Evolutionary conservation across 2,113 vertebrate species (phyloP), one percentile per base, ranked within the genome.

Genomic region (Thomomys bottae): DNA sequence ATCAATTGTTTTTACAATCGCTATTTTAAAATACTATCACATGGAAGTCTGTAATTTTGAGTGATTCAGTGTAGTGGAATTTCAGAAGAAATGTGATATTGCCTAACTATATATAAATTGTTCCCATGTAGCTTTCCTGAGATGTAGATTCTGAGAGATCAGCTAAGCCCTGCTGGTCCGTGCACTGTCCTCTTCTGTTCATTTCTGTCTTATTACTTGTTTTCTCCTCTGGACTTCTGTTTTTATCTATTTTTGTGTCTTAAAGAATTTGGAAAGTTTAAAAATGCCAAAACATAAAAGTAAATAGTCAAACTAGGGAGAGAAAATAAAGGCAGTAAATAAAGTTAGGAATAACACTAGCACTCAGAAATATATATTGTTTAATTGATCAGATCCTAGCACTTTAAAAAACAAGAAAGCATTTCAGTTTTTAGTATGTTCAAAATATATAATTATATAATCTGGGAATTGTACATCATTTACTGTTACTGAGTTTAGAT

Each of bases 341-440:
- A 68, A 63, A 34, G 45, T 14, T 20, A 90, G n/a, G 15, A 68
- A 78, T 86, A 40, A 83, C 87, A 24, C 3, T 38, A 75, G 42
- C 49, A 83, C 36, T 84, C 64, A 72, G 75, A 86, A 59, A 67
- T 71, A 14, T 30, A 42, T 30, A 49, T 5, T 90, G 26, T 84
- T 18, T 8, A 71, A 40, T 63, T 0, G 8, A 32, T 38, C 75
- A 57, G 26, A 42, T 57, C 28, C 38, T 86, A 57, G 6, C 5
- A 75, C 10, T 5, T 79, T 54, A 38, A 90, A 34, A 66, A 59
- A 72, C 14, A 88, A 40, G 36, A 68, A 20, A 79, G 6, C 15
- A 87, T 61, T 87, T 89, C 68, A 70, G 38, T 89, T 76, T 86
- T 80, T 17, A 76, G 78, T 70, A 30, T 90, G 18, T 64, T 87